These are phyloP conservation scores for Sylvia borin DNA, from an alignment of 2,797 vertebrate genomes.

Conservation along the genomic window DNA sequence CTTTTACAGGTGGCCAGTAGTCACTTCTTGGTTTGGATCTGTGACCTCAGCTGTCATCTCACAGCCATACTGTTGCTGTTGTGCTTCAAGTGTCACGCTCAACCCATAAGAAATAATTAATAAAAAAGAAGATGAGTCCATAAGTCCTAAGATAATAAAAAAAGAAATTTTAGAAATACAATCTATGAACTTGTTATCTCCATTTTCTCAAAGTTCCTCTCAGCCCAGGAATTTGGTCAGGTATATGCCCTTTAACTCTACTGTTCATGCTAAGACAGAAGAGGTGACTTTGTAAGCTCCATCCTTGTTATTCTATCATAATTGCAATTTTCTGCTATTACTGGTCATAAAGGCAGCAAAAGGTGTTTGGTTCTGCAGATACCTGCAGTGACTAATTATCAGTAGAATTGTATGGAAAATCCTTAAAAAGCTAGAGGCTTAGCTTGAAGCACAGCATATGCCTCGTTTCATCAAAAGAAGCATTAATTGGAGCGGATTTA, in stretches of 20 bases:
- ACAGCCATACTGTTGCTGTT: background rate
- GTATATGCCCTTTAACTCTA: background rate
- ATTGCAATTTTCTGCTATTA: background rate
- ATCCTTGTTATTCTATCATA: background rate
- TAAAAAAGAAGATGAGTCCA: background rate
- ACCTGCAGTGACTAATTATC: constrained; percentile 7
- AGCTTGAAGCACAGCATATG: background rate
- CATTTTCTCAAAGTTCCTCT: background rate
- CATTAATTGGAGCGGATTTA: background rate
- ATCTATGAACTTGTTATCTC: background rate
- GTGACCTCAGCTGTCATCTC: background rate
- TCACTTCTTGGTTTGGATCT: background rate
- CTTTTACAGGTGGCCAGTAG: background rate
- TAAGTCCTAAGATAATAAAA: background rate
- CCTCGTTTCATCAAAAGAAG: constrained; percentile 12
- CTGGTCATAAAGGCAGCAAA: background rate
- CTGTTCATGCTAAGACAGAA: background rate
- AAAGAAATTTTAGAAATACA: background rate
- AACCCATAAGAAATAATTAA: background rate
- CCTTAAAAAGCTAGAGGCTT: background rate
- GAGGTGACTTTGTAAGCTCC: background rate
- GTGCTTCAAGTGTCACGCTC: background rate
- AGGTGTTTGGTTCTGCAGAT: background rate
- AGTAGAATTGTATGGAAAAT: background rate
- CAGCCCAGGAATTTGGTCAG: background rate